Evolutionary conservation across 2,797 vertebrate species (phyloP), one percentile per base, ranked within the genome.

Genomic region (Apogon talboti): DNA sequence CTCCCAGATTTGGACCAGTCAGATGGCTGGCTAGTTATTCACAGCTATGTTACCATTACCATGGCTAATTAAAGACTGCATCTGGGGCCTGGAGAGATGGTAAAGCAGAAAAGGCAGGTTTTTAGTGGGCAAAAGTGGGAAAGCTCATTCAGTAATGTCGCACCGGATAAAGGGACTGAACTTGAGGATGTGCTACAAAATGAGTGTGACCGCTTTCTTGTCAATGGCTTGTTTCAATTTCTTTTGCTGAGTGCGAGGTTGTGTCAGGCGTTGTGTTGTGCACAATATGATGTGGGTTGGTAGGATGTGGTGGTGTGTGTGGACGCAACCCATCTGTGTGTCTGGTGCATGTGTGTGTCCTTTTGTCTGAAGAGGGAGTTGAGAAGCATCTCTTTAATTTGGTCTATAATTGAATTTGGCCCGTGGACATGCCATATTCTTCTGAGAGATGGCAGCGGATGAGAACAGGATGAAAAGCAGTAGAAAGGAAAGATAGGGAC

Each of bases 331-430:
- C 45, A 61, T 44, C 0, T 24, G 61, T n/a, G 11, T 67, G 64
- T 78, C 45, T 62, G 62, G 21, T 66, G 44, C 35, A 50, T 51
- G 66, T 9, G 49, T 73, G 72, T 83, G 79, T 71, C 67, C 57
- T 60, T 80, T 63, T 74, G 76, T 84, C 69, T 72, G 77, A 57
- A 52, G 43, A 72, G 70, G 75, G 84, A 85, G 45, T 72, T 81
- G 67, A 83, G 86, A 81, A 78, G 75, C 83, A 77, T 89, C 81
- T 71, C 78, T 84, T 91, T 84, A 84, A 89, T 91, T 86, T 84
- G 79, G 83, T 82, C 62, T 82, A 71, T 88, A 91, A 92, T 90
- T 86, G 85, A 92, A 90, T 89, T 80, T 83, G 85, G 89, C 87
- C 89, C 82, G 52, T 78, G 89, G 91, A 88, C 86, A 79, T 71